Base-by-base conservation (phyloP, 2,113 vertebrate species). In the Bolborhynchus lineola region DNA sequence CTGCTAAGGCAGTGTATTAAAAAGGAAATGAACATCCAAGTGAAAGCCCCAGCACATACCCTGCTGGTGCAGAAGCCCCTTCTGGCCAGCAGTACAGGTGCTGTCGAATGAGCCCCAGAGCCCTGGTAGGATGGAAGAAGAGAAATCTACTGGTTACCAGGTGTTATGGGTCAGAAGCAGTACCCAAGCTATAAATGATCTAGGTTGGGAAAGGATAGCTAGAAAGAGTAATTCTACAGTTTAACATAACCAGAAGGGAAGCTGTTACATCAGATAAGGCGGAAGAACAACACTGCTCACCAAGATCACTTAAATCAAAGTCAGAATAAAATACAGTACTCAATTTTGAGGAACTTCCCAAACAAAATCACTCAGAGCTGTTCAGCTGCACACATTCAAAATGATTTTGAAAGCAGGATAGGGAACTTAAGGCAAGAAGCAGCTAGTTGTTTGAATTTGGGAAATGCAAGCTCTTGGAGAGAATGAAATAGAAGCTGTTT, bases 371-470 rank as follows among this genome's bases (percentile, higher is more conserved):
- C 82, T 84, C 33, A 65, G 55, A 86, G 52, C 71, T 86, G 47
- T 62, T 86, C 29, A 55, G 59, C 0, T 0, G 81, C 68, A 87
- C 13, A 84, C 9, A 37, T 59, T 91, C 68, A 71, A 90, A 94
- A 89, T n/a, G 1, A 75, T 85, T 85, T 81, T 71, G 35, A 76
- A 77, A 75, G 82, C 28, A 93, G 59, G 18, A 68, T 63, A 70
- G 63, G 63, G 53, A 81, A 57, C 37, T 67, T 71, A 76, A 84
- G 55, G 55, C 74, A 91, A 92, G 83, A 93, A 39, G 63, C n/a
- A 92, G 63, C 70, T 84, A 91, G 81, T 68, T 92, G 81, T 95
- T 85, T 76, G 77, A 96, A 95, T 86, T 39, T 88, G 85, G 53
- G 60, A 83, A 55, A 75, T 64, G 63, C 59, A 72, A 86, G 88